Conservation (phyloP, 1,140 invertebrate genomes). For the Drosophila funebris region DNA sequence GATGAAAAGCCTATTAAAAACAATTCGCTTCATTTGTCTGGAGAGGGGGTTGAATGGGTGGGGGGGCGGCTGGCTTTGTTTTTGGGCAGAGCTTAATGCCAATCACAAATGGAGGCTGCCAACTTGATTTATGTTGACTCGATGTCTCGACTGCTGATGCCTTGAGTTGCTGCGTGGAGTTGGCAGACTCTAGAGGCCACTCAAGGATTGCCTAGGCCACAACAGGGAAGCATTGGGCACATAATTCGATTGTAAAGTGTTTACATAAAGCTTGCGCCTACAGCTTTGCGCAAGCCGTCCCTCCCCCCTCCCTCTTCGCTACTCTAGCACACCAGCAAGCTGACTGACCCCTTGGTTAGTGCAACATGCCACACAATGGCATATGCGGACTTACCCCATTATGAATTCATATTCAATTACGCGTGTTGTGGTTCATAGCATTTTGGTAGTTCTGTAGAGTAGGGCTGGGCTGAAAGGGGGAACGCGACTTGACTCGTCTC, state of each 20-base stretch:
- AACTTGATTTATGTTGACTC: slow-evolving; percentile 8
- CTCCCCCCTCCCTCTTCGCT: not conserved
- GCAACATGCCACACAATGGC: slow-evolving; percentile 22
- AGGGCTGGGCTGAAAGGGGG: not conserved
- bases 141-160: not conserved
- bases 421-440: slow-evolving; percentile 18
- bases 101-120: slow-evolving; percentile 9
- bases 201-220: not conserved
- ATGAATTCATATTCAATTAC: slow-evolving; percentile 82
- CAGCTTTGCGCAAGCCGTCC: not conserved
- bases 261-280: slow-evolving; percentile 17
- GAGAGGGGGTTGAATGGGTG: not conserved
- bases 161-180: not conserved
- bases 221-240: not conserved
- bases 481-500: too few species aligned
- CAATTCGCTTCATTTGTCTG: slow-evolving; percentile 17
- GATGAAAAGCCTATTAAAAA: slow-evolving; percentile 30
- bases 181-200: not conserved
- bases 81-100: slow-evolving; percentile 6
- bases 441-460: slow-evolving; percentile 2
- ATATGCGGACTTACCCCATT: slow-evolving; percentile 42
- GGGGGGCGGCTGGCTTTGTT: too few species aligned
- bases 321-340: not conserved
- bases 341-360: not conserved
- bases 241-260: slow-evolving; percentile 49